Evolutionary conservation across 2,888 invertebrate genomes (phyloP), one percentile per base, ranked within the genome.

Genomic region (Malthinus seriepunctatus): DNA sequence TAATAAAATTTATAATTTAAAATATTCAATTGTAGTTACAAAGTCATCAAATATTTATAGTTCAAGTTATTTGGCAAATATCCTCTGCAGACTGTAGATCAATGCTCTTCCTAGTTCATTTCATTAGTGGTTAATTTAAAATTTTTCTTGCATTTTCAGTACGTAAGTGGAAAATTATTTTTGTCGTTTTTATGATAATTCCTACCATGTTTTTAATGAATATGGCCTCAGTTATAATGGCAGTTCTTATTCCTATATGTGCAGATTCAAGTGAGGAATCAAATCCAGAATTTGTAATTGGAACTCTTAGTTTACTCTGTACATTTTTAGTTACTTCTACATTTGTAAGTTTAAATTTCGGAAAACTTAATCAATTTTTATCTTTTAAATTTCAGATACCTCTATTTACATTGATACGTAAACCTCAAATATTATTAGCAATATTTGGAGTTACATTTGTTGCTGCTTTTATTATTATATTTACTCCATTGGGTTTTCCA

Each of bases 401-500:
- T 23, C 61, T 76, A 44, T 53, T 71, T 8, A 67, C 66, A 33
- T 48, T 73, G 34, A 56, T 76, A 8, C 61, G 66, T 50, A 67
- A 70, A 46, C 67, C 69, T 14, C 64, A 64, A 51, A 67, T 69
- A 51, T 64, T 72, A 8, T 62, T 73, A 11, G 48, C 63, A 3
- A 61, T 64, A 31, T 53, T 77, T 51, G 65, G 63, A 7, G 35
- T 53, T 1, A 47, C 70, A n/a, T 76, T 75, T 64, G 8, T 70
- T 23, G 55, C 67, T 32, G 68, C 67, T 39, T 58, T 83, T 33
- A 75, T 82, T 73, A 76, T 88, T 37, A 76, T 83, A 60, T 79
- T 85, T 53, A 87, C 88, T 33, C 84, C 84, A 47, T 77, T 88
- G 52, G 88, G 89, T 39, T 87, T 87, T 75, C 88, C 91, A 1